A percentile compares a stretch with the other conserved stretches of the same genome.
phyloP scores from a whole-genome alignment of 2,797 vertebrate genomes.

The Xenentodon cancila region DNA sequence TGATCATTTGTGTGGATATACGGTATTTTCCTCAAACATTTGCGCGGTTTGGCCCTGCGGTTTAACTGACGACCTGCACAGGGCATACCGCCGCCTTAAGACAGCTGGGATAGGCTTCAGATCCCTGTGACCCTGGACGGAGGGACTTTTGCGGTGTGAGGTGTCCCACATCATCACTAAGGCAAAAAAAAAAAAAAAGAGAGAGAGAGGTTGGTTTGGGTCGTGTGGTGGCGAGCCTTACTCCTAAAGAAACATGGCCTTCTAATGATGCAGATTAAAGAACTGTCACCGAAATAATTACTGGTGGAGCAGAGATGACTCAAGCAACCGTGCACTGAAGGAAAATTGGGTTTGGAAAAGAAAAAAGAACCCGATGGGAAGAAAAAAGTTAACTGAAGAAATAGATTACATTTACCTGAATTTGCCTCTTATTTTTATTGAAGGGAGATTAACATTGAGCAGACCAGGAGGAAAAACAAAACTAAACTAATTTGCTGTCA shows the following conservation, averaged over 20 bases:
- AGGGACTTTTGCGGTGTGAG: slow-evolving; percentile 40
- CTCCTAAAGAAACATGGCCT: slow-evolving; percentile 62
- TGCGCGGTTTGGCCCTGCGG: background rate
- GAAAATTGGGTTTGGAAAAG: slow-evolving; percentile 63
- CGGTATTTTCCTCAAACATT: slow-evolving; percentile 10
- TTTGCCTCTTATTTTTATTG: slow-evolving; percentile 59
- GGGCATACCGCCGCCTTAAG: too few species aligned
- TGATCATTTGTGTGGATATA: slow-evolving; percentile 53
- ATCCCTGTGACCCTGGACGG: too few species aligned
- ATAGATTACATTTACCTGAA: slow-evolving; percentile 75
- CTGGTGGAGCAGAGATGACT: slow-evolving; percentile 50
- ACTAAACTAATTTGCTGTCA: slow-evolving; percentile 74
- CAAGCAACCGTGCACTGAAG: slow-evolving; percentile 18
- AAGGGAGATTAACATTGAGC: slow-evolving; percentile 52
- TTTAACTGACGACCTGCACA: too few species aligned
- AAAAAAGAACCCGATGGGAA: slow-evolving; percentile 39
- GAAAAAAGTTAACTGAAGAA: slow-evolving; percentile 66
- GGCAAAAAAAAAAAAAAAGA: slow-evolving; percentile 30
- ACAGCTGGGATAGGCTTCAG: too few species aligned
- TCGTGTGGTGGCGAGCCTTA: slow-evolving; percentile 48
- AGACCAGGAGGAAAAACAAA: slow-evolving; percentile 24
- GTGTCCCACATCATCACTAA: slow-evolving; percentile 57
- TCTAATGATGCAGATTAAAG: slow-evolving; percentile 71
- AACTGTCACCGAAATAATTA: slow-evolving; percentile 69
- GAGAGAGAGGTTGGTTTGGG: slow-evolving; percentile 50